Conservation (phyloP, 2,888 invertebrate species). For the Hirudinaria manillensis region DNA sequence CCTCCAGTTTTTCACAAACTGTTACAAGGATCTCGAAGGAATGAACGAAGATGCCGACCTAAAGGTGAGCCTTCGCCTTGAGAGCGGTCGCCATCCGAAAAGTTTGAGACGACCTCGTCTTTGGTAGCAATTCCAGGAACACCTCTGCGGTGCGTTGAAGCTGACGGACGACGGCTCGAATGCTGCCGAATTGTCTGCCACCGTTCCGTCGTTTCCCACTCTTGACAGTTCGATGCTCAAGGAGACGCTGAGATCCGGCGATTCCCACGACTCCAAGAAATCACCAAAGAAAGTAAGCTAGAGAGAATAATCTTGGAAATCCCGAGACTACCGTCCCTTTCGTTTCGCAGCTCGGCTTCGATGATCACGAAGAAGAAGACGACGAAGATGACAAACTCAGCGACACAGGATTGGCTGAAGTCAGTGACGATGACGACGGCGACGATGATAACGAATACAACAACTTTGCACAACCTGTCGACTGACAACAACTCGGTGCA, state of each 20-base stretch:
- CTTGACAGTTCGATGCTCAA: background rate
- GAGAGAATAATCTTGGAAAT: background rate
- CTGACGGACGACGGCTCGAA: too few species aligned
- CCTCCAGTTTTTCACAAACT: constrained; percentile 23
- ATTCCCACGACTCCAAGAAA: background rate
- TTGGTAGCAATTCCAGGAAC: too few species aligned
- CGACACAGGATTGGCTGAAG: background rate
- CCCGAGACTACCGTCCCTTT: background rate
- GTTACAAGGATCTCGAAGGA: constrained; percentile 27
- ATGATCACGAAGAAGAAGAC: constrained; percentile 20
- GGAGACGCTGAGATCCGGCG: background rate
- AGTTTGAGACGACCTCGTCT: too few species aligned
- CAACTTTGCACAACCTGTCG: constrained; percentile 8
- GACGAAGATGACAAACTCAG: background rate
- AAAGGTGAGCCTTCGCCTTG: background rate
- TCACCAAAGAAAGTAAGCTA: constrained; percentile 2
- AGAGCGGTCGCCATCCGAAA: too few species aligned
- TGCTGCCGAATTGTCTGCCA: too few species aligned
- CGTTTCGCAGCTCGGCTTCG: background rate
- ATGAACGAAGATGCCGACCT: constrained; percentile 20
- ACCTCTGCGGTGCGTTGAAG: too few species aligned
- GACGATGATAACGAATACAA: constrained; percentile 21
- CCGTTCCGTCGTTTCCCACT: too few species aligned
- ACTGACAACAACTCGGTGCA: background rate
- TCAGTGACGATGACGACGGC: constrained; percentile 27